phyloP scores from a whole-genome alignment of 2,113 vertebrate genomes.

The Trachemys scripta region DNA sequence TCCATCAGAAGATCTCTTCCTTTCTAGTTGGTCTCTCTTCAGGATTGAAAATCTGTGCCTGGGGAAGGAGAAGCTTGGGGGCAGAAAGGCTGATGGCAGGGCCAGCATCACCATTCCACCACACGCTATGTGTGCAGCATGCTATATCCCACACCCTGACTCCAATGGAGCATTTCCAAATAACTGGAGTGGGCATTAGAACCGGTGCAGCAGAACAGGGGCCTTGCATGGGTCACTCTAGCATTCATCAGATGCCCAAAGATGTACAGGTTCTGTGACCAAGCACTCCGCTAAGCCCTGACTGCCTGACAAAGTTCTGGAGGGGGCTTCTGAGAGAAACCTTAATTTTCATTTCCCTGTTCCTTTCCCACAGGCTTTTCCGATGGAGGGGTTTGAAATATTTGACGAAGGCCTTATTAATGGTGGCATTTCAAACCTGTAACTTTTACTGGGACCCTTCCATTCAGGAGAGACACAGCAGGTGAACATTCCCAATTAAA shows the following conservation, averaged over 20 bases:
- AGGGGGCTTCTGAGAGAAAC: background rate
- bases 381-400: background rate
- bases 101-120: background rate
- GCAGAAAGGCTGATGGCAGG: rapidly evolving
- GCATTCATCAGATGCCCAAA: rapidly evolving
- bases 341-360: background rate
- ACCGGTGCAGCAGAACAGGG: background rate
- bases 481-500: background rate
- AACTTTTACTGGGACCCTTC: background rate
- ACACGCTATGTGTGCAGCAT: background rate
- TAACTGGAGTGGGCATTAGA: background rate
- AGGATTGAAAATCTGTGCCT: background rate
- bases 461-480: background rate
- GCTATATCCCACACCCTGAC: background rate
- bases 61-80: background rate
- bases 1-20: background rate
- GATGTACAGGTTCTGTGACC: background rate
- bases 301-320: background rate
- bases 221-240: background rate
- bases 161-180: background rate
- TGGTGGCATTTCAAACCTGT: background rate
- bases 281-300: background rate
- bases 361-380: background rate
- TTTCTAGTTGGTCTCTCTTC: background rate
- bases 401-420: background rate